Base-by-base conservation (phyloP, 2,888 invertebrate genomes). In the Drosophila neoperkinsi region DNA sequence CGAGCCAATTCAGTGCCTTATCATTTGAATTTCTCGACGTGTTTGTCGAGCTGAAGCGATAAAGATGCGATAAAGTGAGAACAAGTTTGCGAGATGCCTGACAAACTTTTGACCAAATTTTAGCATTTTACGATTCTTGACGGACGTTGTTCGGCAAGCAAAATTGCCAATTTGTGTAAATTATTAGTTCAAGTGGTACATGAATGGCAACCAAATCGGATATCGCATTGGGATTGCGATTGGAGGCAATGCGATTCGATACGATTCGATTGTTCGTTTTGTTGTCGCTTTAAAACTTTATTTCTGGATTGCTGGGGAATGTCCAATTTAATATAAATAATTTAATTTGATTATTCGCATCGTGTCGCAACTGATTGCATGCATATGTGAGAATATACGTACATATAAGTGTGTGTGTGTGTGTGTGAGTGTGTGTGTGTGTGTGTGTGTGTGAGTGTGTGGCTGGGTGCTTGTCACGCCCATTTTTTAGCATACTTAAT, bases 131-230 rank as follows among this genome's bases (percentile, higher is more conserved):
- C 74, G 70, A 71, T 75, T 77, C 58, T 57, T 84, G 84, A 84
- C 88, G 84, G 82, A 84, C 88, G 72, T 78, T 75, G 63, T 77
- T 86, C 70, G 80, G 61, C 76, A 69, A 74, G 65, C 77, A 56
- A 82, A 86, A 90, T 88, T 90, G 89, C 67, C 90, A 90, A 90
- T 87, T 87, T 87, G 87, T 88, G 87, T 86, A 87, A 90, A 88
- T 90, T 87, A 87, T 90, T 90, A 82, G 80, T 82, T 75, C 80
- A 90, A 87, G 82, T 90, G 78, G 81, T 63, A 38, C 58, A 30
- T 46, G 51, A 57, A 49, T 52, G 57, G 18, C 10, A 58, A 55
- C 65, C 38, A 65, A 72, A 74, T 50, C 55, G 46, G 71, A 70
- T 71, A 70, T 70, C 30, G 71, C 43, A 53, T 46, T 71, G 52